Conservation (phyloP, 1,140 invertebrate species). For the Macrocentrus cingulum region DNA sequence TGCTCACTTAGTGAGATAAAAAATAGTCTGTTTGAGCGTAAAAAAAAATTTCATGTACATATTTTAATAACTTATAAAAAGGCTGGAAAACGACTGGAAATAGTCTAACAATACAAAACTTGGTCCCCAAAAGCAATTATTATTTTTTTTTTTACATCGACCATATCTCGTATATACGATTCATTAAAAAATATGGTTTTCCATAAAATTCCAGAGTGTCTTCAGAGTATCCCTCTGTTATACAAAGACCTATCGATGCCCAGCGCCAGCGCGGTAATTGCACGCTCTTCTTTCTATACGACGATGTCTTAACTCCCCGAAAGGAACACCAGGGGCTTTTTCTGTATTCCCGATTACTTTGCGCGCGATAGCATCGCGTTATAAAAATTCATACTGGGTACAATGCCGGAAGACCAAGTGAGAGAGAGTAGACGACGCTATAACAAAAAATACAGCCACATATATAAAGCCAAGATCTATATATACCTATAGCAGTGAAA, state of each 20-base stretch:
- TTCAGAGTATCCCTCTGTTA: slow-evolving; percentile 1
- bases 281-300: slow-evolving; percentile 24
- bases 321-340: slow-evolving; percentile 19
- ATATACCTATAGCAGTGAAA: no score
- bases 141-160: slow-evolving; percentile 17
- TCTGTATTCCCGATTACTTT: slow-evolving; percentile 29
- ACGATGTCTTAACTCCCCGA: slow-evolving; percentile 22
- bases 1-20: no score
- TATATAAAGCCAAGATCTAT: no score
- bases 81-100: background rate
- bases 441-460: background rate
- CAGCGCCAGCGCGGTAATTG: slow-evolving; percentile 24
- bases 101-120: background rate
- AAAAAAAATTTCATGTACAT: no score
- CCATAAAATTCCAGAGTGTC: slow-evolving; percentile 19
- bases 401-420: slow-evolving; percentile 16
- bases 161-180: slow-evolving; percentile 23
- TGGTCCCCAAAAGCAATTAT: slow-evolving; percentile 6
- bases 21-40: no score
- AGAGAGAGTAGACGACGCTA: background rate
- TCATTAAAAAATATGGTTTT: slow-evolving; percentile 26
- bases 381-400: slow-evolving; percentile 55
- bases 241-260: slow-evolving; percentile 17
- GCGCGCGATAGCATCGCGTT: slow-evolving; percentile 50
- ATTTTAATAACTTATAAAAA: background rate